Evolutionary conservation across 1,140 invertebrate genomes (phyloP).

Genomic region (Brachionus rotundiformis): DNA sequence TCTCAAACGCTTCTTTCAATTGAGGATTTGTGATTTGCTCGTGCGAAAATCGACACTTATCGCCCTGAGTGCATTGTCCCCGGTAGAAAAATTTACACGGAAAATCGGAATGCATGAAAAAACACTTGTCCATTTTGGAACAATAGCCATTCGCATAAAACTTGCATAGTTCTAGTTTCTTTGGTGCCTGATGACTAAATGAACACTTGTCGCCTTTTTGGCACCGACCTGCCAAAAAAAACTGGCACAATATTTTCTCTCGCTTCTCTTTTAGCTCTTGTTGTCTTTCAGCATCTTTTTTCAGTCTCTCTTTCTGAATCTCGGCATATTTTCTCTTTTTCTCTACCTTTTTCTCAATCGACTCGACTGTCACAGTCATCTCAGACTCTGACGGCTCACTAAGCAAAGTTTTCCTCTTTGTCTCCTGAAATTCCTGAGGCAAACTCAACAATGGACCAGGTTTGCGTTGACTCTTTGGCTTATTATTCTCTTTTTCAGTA

Average conservation of each 20-base stretch:
- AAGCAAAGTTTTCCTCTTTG: background rate
- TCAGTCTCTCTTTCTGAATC: conserved; percentile 35
- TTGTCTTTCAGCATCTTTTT: conserved; percentile 46
- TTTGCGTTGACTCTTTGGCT: conserved; percentile 21
- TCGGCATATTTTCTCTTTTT: conserved; percentile 47
- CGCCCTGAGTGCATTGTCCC: conserved; percentile 75
- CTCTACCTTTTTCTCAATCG: conserved; percentile 47
- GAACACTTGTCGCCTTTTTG: conserved; percentile 73
- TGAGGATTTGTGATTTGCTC: conserved; percentile 73
- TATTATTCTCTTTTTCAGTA: conserved; percentile 43
- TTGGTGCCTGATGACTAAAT: conserved; percentile 80
- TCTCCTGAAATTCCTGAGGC: background rate
- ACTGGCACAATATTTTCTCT: conserved; percentile 38
- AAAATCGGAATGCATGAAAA: conserved; percentile 93
- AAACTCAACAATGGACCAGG: conserved; percentile 11
- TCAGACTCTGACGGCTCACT: background rate
- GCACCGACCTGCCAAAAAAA: conserved; percentile 30
- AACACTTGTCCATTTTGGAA: conserved; percentile 88
- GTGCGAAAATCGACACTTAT: conserved; percentile 87
- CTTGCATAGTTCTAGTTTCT: conserved; percentile 91
- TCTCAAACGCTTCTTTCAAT: conserved; percentile 42
- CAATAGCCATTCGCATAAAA: conserved; percentile 94
- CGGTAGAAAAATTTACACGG: conserved; percentile 96
- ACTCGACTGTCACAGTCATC: conserved; percentile 32
- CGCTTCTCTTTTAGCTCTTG: conserved; percentile 33